phyloP scores from a whole-genome alignment of 2,888 invertebrate species.

The Anagyrus pseudococci region DNA sequence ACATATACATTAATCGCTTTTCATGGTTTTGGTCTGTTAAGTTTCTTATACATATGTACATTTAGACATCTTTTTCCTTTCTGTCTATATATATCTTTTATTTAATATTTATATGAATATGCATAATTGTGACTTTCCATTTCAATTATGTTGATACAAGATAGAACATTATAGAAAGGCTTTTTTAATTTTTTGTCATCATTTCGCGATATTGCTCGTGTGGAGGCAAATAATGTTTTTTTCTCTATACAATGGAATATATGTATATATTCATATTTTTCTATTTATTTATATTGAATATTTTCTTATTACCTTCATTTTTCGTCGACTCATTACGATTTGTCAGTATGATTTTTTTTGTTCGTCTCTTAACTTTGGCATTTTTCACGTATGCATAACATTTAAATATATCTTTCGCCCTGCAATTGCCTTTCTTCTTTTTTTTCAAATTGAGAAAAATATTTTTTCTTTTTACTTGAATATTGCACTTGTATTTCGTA shows the following conservation, averaged over 20 bases:
- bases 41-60: constrained; percentile 26
- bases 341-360: background rate
- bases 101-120: background rate
- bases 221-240: constrained; percentile 11
- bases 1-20: background rate
- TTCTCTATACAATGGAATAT: constrained; percentile 12
- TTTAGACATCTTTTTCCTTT: constrained; percentile 18
- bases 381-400: background rate
- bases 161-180: constrained; percentile 30
- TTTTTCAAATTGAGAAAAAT: constrained; percentile 15
- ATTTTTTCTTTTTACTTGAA: background rate
- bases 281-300: constrained; percentile 10
- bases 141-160: constrained; percentile 9
- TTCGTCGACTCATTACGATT: background rate
- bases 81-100: constrained; percentile 3
- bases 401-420: background rate
- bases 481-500: background rate
- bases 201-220: constrained; percentile 27
- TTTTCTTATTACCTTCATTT: background rate
- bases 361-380: background rate
- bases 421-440: background rate
- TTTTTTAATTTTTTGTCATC: constrained; percentile 16
- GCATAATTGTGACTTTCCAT: constrained; percentile 14
- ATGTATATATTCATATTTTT: constrained; percentile 8
- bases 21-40: constrained; percentile 6